Evolutionary conservation across 2,113 vertebrate genomes (phyloP), one percentile per base, ranked within the genome.

Genomic region (Anguilla rostrata): DNA sequence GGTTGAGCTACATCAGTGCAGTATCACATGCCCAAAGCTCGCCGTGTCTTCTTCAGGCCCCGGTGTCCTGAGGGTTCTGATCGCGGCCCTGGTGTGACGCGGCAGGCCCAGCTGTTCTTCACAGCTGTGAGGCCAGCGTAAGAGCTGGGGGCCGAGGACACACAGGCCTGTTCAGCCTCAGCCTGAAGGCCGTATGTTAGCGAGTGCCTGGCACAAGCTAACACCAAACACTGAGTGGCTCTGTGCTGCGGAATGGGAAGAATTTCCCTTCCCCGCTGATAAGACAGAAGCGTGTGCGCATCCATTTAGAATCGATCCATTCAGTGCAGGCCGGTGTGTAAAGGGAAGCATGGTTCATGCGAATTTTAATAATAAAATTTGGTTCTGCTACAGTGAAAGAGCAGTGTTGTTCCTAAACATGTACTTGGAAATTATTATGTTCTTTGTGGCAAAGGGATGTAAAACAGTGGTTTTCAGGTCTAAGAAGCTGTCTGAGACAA

Each of bases 221-320:
- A 49, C 57, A 82, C 89, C 86, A 89, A 86, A 91, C 88, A 86
- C 86, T 89, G 88, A 56, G 87, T 85, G 43, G 85, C 56, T 82
- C 78, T 88, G 88, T 91, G 86, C 85, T 39, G 78, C 60, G 91
- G 94, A 94, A 94, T 94, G 92, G 87, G 84, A 92, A 89, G 93
- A 94, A 95, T 91, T 91, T 90, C 90, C 88, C 86, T 79, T 87
- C 88, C 46, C 87, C 84, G 88, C 83, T 88, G 86, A 91, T 89
- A 88, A 86, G 86, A 81, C 84, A 60, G 6, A 39, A 3, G 56
- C 85, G 39, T 9, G 39, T 12, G 14, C 2, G 53, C 14, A 39
- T 63, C 83, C 57, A 66, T 34, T 75, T 15, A 18, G 49, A 83
- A 79, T 80, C 56, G 83, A 86, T 89, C 84, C 57, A 71, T 79